Evolutionary conservation across 2,888 invertebrate genomes (phyloP).

Genomic region (Catocala fraxini): DNA sequence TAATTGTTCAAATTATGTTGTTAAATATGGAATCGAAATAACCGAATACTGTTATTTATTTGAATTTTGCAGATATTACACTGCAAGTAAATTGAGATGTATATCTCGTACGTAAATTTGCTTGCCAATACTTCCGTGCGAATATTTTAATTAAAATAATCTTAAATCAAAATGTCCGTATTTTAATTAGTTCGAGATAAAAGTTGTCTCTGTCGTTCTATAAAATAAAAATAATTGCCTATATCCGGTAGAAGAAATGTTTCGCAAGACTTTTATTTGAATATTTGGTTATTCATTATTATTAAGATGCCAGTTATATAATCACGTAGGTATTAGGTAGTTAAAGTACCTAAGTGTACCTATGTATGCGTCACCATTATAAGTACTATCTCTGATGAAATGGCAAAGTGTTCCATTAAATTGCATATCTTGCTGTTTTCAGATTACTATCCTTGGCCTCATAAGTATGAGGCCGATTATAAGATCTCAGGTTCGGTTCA

Average conservation of each 20-base stretch:
- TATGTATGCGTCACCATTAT: too few relatives aligned
- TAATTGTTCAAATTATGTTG: slow-evolving; percentile 44
- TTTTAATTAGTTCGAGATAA: slow-evolving; percentile 44
- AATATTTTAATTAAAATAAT: slow-evolving; percentile 41
- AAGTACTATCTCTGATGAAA: too few relatives aligned
- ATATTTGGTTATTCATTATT: too few relatives aligned
- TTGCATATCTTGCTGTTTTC: too few relatives aligned
- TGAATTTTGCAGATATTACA: slow-evolving; percentile 13
- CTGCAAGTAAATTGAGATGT: slow-evolving; percentile 31
- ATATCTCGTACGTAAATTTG: slow-evolving; percentile 23
- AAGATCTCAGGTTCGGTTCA: too few relatives aligned
- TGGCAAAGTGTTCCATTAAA: too few relatives aligned
- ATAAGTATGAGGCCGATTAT: too few relatives aligned
- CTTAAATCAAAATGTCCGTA: slow-evolving; percentile 38
- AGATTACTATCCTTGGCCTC: too few relatives aligned
- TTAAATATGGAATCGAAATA: slow-evolving; percentile 26
- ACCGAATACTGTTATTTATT: slow-evolving; percentile 11
- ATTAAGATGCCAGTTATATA: too few relatives aligned
- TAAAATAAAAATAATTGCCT: slow-evolving; percentile 32
- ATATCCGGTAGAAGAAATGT: slow-evolving; percentile 16
- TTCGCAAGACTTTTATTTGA: too few relatives aligned
- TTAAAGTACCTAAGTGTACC: too few relatives aligned
- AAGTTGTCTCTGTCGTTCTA: slow-evolving; percentile 30
- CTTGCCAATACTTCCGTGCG: slow-evolving; percentile 32
- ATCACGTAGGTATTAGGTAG: too few relatives aligned